phyloP scores from a whole-genome alignment of 2,888 invertebrate species.

The Aplocera efformata region DNA sequence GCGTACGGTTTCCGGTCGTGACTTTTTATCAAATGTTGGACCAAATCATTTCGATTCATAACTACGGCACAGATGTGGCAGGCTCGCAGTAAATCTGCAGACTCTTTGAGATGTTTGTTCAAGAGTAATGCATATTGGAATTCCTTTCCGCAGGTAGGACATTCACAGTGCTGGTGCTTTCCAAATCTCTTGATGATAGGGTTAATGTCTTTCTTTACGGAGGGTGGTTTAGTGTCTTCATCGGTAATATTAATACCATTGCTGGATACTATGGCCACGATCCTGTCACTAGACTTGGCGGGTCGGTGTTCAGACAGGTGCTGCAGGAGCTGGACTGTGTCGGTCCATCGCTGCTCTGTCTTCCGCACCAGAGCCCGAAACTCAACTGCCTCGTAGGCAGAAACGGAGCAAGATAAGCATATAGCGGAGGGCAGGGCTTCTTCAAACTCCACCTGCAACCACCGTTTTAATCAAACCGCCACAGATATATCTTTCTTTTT shows the following conservation, averaged over 20 bases:
- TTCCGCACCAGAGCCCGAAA: conserved; percentile 53
- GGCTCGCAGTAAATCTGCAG: conserved; percentile 51
- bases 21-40: conserved; percentile 41
- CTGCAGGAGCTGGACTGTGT: conserved; percentile 42
- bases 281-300: conserved; percentile 15
- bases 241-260: conserved; percentile 41
- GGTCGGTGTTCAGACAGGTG: conserved; percentile 34
- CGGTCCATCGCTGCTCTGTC: conserved; percentile 48
- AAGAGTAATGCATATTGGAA: conserved; percentile 49
- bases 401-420: conserved; percentile 51
- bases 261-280: conserved; percentile 43
- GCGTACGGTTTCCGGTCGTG: conserved; percentile 44
- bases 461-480: conserved; percentile 61
- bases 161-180: conserved; percentile 36
- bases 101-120: conserved; percentile 57
- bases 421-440: conserved; percentile 58
- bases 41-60: conserved; percentile 50
- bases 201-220: conserved; percentile 5
- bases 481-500: conserved; percentile 33
- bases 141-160: conserved; percentile 54
- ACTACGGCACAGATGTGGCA: conserved; percentile 59
- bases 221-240: conserved; percentile 15
- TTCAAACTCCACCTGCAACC: conserved; percentile 64
- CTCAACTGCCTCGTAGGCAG: conserved; percentile 50
- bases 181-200: conserved; percentile 25